These are phyloP conservation scores for Priocnemis perturbator DNA, from an alignment of 2,888 invertebrate genomes.

Conservation along the genomic window DNA sequence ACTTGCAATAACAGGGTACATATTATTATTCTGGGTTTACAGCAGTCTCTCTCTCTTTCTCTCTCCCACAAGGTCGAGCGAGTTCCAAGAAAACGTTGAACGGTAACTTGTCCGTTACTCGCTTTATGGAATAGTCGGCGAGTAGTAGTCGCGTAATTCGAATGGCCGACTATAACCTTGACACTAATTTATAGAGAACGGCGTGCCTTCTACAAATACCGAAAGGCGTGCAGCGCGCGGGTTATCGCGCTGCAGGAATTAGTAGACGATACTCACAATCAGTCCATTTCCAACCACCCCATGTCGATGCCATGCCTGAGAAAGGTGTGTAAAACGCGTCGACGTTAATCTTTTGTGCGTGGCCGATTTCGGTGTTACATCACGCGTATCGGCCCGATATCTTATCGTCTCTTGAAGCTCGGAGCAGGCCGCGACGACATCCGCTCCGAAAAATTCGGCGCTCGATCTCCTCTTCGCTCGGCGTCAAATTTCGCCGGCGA, in stretches of 20 bases:
- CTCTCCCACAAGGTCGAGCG: not conserved
- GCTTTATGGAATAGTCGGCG: not conserved
- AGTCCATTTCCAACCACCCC: too few species aligned
- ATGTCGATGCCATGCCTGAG: too few species aligned
- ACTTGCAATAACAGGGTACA: too few species aligned
- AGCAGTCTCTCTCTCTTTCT: not conserved
- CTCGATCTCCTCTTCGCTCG: too few species aligned
- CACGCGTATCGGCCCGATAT: too few species aligned
- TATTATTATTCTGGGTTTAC: not conserved
- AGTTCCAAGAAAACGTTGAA: slow-evolving; percentile 1
- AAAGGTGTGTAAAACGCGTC: too few species aligned
- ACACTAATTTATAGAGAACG: slow-evolving; percentile 39
- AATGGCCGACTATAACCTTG: slow-evolving; percentile 37
- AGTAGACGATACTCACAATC: slow-evolving; percentile 1
- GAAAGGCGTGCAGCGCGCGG: slow-evolving; percentile 10
- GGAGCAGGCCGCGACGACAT: too few species aligned
- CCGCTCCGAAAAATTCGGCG: too few species aligned
- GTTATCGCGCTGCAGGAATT: slow-evolving; percentile 11
- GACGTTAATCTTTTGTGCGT: too few species aligned
- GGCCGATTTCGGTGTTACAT: too few species aligned
- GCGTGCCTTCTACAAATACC: slow-evolving; percentile 21
- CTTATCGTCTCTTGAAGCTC: too few species aligned
- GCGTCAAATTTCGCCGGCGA: too few species aligned
- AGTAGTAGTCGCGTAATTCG: slow-evolving; percentile 2
- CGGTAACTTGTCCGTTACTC: not conserved